Percentiles rank a stretch among this genome's conserved stretches.
Evolutionary conservation across 2,888 invertebrate genomes (phyloP).

Genomic region (Poecilus cupreus): DNA sequence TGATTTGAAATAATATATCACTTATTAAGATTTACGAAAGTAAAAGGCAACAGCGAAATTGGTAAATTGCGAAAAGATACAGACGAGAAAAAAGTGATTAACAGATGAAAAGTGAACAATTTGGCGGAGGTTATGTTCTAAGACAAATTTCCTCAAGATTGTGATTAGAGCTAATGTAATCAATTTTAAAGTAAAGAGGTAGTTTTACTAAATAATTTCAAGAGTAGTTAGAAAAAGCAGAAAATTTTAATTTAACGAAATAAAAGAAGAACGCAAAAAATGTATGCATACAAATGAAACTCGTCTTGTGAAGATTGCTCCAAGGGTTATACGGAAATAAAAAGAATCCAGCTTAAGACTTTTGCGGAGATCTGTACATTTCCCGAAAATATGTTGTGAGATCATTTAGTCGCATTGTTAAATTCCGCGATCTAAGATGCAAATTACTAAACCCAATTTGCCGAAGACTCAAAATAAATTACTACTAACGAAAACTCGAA

Average conservation of each 20-base stretch:
- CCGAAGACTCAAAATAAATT: slow-evolving; percentile 25
- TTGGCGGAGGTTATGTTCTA: too few species aligned
- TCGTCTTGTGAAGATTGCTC: slow-evolving; percentile 24
- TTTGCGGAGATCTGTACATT: slow-evolving; percentile 1
- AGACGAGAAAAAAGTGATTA: too few species aligned
- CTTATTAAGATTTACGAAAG: too few species aligned
- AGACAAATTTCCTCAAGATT: too few species aligned
- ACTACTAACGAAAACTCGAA: slow-evolving; percentile 10
- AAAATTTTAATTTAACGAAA: slow-evolving; percentile 38
- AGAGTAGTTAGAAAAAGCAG: slow-evolving; percentile 24
- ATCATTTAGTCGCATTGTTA: slow-evolving; percentile 22
- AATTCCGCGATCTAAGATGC: slow-evolving; percentile 12
- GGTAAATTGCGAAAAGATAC: too few species aligned
- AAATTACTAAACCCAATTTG: slow-evolving; percentile 42
- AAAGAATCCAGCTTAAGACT: slow-evolving; percentile 37
- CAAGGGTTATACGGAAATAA: slow-evolving; percentile 26
- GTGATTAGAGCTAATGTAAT: slow-evolving; percentile 4
- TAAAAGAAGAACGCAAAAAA: slow-evolving; percentile 34
- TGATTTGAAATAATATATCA: too few species aligned
- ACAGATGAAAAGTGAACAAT: too few species aligned
- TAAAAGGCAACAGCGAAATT: too few species aligned
- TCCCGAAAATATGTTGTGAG: slow-evolving; percentile 29
- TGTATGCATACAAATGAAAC: slow-evolving; percentile 50
- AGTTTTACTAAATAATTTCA: slow-evolving; percentile 34
- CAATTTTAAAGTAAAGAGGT: not conserved